Evolutionary conservation across 2,113 vertebrate species (phyloP).

Genomic region (Cepphus grylle): DNA sequence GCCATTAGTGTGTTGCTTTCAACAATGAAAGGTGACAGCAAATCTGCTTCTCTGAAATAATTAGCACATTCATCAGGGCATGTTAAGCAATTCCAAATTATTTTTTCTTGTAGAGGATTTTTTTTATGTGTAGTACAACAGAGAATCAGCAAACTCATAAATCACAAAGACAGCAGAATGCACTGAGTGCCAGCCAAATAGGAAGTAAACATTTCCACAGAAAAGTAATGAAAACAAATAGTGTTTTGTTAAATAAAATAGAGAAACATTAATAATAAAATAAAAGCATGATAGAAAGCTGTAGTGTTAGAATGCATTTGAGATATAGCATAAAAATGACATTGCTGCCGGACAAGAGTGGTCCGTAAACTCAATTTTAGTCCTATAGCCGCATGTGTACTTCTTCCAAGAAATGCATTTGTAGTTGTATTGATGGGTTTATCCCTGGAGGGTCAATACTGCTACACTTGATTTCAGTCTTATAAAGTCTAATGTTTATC

Average conservation of each 20-base stretch:
- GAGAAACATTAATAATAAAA: neutral
- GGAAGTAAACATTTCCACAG: neutral
- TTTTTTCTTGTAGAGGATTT: neutral
- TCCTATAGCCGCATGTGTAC: neutral
- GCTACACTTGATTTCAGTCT: conserved; percentile 21
- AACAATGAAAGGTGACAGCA: conserved; percentile 5
- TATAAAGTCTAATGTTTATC: conserved; percentile 16
- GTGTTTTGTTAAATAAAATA: conserved; percentile 22
- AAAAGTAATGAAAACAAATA: conserved; percentile 19
- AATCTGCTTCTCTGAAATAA: neutral
- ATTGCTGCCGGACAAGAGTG: neutral
- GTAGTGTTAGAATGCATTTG: neutral
- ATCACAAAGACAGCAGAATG: conserved; percentile 44
- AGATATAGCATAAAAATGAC: neutral
- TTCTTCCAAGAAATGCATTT: conserved; percentile 2
- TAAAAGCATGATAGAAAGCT: neutral
- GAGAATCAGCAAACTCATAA: conserved; percentile 39
- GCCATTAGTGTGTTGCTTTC: neutral
- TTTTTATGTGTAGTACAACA: neutral
- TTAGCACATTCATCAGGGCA: conserved; percentile 27
- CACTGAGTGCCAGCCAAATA: neutral
- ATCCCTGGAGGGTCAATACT: neutral
- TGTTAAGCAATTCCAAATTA: conserved; percentile 29
- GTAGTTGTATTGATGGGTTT: conserved; percentile 17
- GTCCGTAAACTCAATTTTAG: neutral